These are phyloP conservation scores for Cerastoderma edule DNA, from an alignment of 2,888 invertebrate genomes.

Conservation along the genomic window DNA sequence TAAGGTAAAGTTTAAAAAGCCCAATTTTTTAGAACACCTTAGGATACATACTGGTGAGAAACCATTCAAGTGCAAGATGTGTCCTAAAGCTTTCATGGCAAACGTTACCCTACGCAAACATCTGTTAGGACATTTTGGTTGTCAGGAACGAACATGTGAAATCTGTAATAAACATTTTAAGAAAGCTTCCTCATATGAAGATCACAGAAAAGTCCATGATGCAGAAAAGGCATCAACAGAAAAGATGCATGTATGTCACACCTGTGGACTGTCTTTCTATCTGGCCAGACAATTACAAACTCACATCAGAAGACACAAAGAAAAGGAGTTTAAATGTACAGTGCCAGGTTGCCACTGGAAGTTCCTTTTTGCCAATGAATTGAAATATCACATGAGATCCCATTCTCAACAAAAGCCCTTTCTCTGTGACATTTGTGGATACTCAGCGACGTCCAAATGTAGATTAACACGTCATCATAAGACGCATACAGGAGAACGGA, in stretches of 20 bases:
- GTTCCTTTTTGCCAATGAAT: slow-evolving; percentile 93
- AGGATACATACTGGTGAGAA: slow-evolving; percentile 75
- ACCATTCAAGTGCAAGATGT: slow-evolving; percentile 77
- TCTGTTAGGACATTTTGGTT: slow-evolving; percentile 74
- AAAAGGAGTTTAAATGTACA: slow-evolving; percentile 87
- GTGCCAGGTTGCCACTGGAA: slow-evolving; percentile 93
- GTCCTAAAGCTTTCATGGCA: slow-evolving; percentile 73
- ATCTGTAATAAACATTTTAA: slow-evolving; percentile 75
- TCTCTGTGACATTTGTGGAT: slow-evolving; percentile 92
- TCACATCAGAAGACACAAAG: slow-evolving; percentile 91
- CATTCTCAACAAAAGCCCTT: slow-evolving; percentile 92
- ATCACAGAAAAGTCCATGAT: slow-evolving; percentile 71
- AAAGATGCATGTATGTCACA: slow-evolving; percentile 91
- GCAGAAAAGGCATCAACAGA: slow-evolving; percentile 85
- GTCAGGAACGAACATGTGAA: slow-evolving; percentile 73
- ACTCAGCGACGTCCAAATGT: slow-evolving; percentile 86
- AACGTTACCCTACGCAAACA: slow-evolving; percentile 75
- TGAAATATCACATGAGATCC: slow-evolving; percentile 93
- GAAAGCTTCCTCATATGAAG: slow-evolving; percentile 65
- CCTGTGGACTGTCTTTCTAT: slow-evolving; percentile 93
- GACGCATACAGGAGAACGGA: slow-evolving; percentile 81
- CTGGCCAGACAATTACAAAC: slow-evolving; percentile 68
- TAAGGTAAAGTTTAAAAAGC: slow-evolving; percentile 68
- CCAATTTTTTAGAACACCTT: slow-evolving; percentile 76
- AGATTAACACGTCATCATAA: slow-evolving; percentile 80